Evolutionary conservation across 2,797 vertebrate genomes (phyloP).

Genomic region (Anabacerthia variegaticeps): DNA sequence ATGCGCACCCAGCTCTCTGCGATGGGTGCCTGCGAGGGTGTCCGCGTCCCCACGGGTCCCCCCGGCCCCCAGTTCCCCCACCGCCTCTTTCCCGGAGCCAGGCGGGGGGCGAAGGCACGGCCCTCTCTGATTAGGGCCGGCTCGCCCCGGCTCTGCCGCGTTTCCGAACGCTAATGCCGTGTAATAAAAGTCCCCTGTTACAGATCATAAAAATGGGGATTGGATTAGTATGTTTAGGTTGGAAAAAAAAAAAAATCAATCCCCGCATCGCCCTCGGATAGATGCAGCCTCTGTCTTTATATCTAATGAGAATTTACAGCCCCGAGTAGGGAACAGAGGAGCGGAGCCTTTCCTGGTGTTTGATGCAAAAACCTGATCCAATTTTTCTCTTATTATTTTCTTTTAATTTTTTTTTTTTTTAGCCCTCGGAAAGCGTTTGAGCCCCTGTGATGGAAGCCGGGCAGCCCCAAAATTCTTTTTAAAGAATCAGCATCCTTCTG

Average conservation of each 20-base stretch:
- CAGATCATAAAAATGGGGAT: slow-evolving; percentile 66
- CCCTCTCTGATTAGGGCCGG: neutral
- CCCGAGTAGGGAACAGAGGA: neutral
- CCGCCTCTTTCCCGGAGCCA: neutral
- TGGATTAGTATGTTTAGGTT: slow-evolving; percentile 57
- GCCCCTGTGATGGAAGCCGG: neutral
- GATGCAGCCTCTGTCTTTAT: slow-evolving; percentile 16
- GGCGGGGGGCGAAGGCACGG: neutral
- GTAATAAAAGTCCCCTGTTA: slow-evolving; percentile 62
- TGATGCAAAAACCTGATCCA: neutral
- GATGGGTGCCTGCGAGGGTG: neutral
- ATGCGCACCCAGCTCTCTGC: neutral
- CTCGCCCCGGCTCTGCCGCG: slow-evolving; percentile 4
- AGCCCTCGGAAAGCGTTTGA: neutral
- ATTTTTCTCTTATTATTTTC: neutral
- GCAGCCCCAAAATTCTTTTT: neutral
- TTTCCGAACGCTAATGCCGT: slow-evolving; percentile 42
- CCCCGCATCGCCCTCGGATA: neutral
- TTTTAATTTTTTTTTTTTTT: neutral
- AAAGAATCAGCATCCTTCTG: neutral
- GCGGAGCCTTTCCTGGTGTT: neutral
- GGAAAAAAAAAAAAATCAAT: neutral
- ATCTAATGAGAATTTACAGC: slow-evolving; percentile 50
- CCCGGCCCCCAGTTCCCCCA: neutral
- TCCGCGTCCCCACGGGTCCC: neutral